Percentiles rank a stretch among this genome's conserved stretches.
Evolutionary conservation across 2,888 invertebrate genomes (phyloP).

Genomic region (Drosophila setosimentum): DNA sequence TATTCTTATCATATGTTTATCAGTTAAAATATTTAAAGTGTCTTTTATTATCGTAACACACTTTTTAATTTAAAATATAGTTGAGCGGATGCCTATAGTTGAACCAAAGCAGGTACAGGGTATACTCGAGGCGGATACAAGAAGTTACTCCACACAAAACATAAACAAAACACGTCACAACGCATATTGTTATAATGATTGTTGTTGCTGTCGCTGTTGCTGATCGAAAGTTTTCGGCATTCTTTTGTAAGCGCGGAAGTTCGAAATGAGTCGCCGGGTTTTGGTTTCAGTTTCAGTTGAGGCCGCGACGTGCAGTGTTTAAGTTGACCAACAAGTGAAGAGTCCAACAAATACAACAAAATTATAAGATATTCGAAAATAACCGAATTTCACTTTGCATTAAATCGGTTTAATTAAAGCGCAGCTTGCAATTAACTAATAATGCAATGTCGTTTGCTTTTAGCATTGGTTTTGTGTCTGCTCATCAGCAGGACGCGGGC

Average conservation of each 20-base stretch:
- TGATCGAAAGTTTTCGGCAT: slow-evolving; percentile 78
- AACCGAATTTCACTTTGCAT: slow-evolving; percentile 63
- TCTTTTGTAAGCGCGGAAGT: slow-evolving; percentile 68
- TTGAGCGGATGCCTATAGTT: neutral
- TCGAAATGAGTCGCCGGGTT: slow-evolving; percentile 46
- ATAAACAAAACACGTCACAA: slow-evolving; percentile 36
- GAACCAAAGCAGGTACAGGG: slow-evolving; percentile 10
- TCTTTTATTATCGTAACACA: neutral
- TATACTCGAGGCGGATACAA: slow-evolving; percentile 22
- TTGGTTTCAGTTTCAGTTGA: slow-evolving; percentile 63
- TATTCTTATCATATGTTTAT: neutral
- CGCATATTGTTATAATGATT: slow-evolving; percentile 55
- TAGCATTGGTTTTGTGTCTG: slow-evolving; percentile 60
- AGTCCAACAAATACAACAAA: slow-evolving; percentile 12
- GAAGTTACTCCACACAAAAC: slow-evolving; percentile 21
- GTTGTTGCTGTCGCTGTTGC: slow-evolving; percentile 50
- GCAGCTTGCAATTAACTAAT: slow-evolving; percentile 19
- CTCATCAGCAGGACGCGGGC: slow-evolving; percentile 55
- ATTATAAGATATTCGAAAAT: slow-evolving; percentile 6
- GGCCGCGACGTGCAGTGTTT: slow-evolving; percentile 57
- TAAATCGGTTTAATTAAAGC: slow-evolving; percentile 10
- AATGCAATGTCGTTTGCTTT: slow-evolving; percentile 55
- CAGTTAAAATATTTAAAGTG: no score
- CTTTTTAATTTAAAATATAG: neutral
- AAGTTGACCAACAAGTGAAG: slow-evolving; percentile 48